Percentiles rank a stretch among this genome's conserved stretches.
These are phyloP conservation scores for Aradophagus sp. DNA, from an alignment of 1,140 invertebrate species.

Conservation along the genomic window DNA sequence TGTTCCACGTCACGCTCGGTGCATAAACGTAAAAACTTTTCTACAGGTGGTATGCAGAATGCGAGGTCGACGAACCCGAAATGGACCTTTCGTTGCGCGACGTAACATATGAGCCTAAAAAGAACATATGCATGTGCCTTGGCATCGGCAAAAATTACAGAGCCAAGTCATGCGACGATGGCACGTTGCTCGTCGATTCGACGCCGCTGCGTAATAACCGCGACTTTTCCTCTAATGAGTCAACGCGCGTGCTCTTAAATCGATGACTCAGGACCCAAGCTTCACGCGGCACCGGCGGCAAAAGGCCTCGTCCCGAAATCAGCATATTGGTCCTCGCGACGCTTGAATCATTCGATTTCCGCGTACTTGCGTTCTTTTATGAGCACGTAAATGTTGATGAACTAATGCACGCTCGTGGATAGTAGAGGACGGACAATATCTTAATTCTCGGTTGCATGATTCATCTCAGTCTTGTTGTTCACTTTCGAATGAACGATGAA, in stretches of 20 bases:
- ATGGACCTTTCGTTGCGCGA: constrained; percentile 45
- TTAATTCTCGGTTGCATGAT: no score
- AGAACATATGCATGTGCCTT: constrained; percentile 49
- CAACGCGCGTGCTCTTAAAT: constrained; percentile 16
- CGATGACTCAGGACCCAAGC: constrained; percentile 27
- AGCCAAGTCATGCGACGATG: constrained; percentile 27
- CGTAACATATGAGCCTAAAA: constrained; percentile 40
- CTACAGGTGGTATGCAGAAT: constrained; percentile 50
- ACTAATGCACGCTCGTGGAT: no score
- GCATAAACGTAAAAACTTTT: constrained; percentile 54
- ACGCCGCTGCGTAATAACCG: constrained; percentile 17
- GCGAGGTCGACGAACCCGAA: constrained; percentile 42
- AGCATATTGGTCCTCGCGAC: no score
- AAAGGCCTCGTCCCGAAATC: constrained; percentile 5
- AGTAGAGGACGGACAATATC: no score
- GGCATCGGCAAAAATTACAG: constrained; percentile 49
- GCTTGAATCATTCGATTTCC: not conserved
- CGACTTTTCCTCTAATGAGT: constrained; percentile 41
- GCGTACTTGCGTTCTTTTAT: no score
- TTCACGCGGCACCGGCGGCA: constrained; percentile 15
- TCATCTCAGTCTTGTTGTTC: no score
- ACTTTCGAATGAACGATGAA: no score
- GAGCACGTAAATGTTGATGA: no score
- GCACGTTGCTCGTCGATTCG: constrained; percentile 11
- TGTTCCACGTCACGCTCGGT: constrained; percentile 57